phyloP scores from a whole-genome alignment of 2,888 invertebrate species.

The Morpho achilles region DNA sequence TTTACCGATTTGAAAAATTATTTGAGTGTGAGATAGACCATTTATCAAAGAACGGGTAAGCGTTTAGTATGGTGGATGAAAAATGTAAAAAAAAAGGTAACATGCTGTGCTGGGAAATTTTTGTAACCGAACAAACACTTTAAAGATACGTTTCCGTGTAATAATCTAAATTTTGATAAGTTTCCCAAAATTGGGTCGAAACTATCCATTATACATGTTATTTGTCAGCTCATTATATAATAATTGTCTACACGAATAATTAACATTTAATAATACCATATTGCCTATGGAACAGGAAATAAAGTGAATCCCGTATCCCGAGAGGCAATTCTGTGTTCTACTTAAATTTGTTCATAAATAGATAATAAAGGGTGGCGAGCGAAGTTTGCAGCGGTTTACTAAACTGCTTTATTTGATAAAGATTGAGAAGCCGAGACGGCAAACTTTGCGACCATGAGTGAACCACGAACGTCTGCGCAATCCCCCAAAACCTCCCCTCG shows the following conservation, averaged over 20 bases:
- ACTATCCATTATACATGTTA: background rate
- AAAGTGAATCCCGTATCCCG: constrained; percentile 6
- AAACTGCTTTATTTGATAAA: constrained; percentile 68
- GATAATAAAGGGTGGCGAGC: constrained; percentile 53
- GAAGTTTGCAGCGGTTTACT: constrained; percentile 51
- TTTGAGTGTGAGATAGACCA: too few relatives aligned
- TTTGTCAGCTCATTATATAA: constrained; percentile 3
- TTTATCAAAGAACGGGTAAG: too few relatives aligned
- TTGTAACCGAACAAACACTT: too few relatives aligned
- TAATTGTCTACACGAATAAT: constrained; percentile 1
- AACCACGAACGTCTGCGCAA: constrained; percentile 13
- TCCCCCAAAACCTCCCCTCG: constrained; percentile 8
- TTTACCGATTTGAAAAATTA: too few relatives aligned
- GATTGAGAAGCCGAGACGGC: constrained; percentile 44
- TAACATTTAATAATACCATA: constrained; percentile 8
- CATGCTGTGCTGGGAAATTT: too few relatives aligned
- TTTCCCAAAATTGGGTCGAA: too few relatives aligned
- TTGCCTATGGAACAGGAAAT: constrained; percentile 1
- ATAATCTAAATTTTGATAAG: too few relatives aligned
- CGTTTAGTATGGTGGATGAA: too few relatives aligned
- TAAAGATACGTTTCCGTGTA: too few relatives aligned
- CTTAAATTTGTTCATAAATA: constrained; percentile 68
- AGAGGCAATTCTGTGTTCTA: constrained; percentile 37
- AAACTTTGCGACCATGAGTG: constrained; percentile 23
- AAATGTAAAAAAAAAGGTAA: too few relatives aligned